phyloP scores from a whole-genome alignment of 2,888 invertebrate genomes.

The Endotricha flammealis region DNA sequence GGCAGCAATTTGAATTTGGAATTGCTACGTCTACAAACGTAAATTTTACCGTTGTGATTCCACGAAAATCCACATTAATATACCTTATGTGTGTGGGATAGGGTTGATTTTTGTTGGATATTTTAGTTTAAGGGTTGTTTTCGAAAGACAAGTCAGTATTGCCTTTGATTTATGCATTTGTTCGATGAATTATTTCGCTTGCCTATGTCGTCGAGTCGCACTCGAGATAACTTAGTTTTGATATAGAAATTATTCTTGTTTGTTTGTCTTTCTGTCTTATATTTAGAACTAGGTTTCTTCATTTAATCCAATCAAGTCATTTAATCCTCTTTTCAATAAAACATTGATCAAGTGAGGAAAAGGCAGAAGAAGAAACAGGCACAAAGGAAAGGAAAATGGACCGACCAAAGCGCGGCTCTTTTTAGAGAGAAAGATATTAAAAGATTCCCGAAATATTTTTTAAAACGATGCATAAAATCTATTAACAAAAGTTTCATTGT shows the following conservation, averaged over 20 bases:
- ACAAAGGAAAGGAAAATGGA: too few relatives aligned
- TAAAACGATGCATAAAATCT: too few relatives aligned
- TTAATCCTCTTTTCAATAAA: too few relatives aligned
- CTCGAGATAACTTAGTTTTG: constrained; percentile 46
- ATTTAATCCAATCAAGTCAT: too few relatives aligned
- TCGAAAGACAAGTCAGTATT: constrained; percentile 36
- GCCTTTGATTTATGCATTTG: constrained; percentile 71
- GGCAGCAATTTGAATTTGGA: constrained; percentile 71
- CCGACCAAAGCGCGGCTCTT: too few relatives aligned
- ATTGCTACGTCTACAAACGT: constrained; percentile 48
- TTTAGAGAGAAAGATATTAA: too few relatives aligned
- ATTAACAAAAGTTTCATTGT: too few relatives aligned
- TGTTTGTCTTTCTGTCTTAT: constrained; percentile 21
- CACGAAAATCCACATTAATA: neutral
- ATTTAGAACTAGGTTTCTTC: too few relatives aligned
- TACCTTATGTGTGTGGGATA: neutral
- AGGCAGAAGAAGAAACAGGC: too few relatives aligned
- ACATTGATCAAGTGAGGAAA: too few relatives aligned
- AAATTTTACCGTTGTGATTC: constrained; percentile 19
- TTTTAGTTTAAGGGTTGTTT: constrained; percentile 14
- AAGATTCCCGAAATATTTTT: too few relatives aligned
- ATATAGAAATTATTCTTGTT: constrained; percentile 16
- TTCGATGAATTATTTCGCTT: constrained; percentile 69
- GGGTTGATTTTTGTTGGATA: neutral
- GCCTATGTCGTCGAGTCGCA: constrained; percentile 54